Conservation (phyloP, 2,113 vertebrate genomes). For the Macquaria australasica region DNA sequence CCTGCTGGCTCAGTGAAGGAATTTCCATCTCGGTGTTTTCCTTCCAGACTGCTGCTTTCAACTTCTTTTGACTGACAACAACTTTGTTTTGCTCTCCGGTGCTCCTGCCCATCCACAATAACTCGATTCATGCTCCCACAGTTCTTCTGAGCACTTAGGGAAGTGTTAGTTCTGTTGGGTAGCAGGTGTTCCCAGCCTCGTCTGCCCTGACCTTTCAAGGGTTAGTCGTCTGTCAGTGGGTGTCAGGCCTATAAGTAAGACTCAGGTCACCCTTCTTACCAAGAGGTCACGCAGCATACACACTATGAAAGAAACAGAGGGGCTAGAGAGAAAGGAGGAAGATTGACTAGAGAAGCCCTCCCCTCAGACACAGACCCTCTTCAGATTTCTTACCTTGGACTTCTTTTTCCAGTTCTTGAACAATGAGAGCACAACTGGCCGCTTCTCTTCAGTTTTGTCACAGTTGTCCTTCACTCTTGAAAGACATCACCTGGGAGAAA, state of each 20-base stretch:
- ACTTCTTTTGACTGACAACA: slow-evolving; percentile 63
- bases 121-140: slow-evolving; percentile 47
- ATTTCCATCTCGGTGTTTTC: slow-evolving; percentile 47
- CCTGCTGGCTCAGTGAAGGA: slow-evolving; percentile 26
- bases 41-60: slow-evolving; percentile 58
- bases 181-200: slow-evolving; percentile 90
- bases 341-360: slow-evolving; percentile 64
- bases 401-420: slow-evolving; percentile 59
- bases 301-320: slow-evolving; percentile 80
- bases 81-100: slow-evolving; percentile 64
- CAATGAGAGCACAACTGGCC: slow-evolving; percentile 77
- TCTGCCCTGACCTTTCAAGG: slow-evolving; percentile 84
- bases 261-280: slow-evolving; percentile 86
- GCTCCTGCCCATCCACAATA: slow-evolving; percentile 47
- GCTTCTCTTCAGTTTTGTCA: slow-evolving; percentile 64
- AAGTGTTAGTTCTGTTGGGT: slow-evolving; percentile 80
- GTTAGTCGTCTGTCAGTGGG: slow-evolving; percentile 88
- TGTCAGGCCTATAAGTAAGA: slow-evolving; percentile 87
- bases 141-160: slow-evolving; percentile 57
- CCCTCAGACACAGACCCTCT: slow-evolving; percentile 52
- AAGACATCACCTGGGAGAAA: slow-evolving; percentile 63
- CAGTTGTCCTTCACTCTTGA: slow-evolving; percentile 72
- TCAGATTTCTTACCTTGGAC: slow-evolving; percentile 63
- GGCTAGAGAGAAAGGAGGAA: slow-evolving; percentile 80
- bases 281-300: slow-evolving; percentile 88